Evolutionary conservation across 2,797 vertebrate species (phyloP), one percentile per base, ranked within the genome.

Genomic region (Bradypodion pumilum): DNA sequence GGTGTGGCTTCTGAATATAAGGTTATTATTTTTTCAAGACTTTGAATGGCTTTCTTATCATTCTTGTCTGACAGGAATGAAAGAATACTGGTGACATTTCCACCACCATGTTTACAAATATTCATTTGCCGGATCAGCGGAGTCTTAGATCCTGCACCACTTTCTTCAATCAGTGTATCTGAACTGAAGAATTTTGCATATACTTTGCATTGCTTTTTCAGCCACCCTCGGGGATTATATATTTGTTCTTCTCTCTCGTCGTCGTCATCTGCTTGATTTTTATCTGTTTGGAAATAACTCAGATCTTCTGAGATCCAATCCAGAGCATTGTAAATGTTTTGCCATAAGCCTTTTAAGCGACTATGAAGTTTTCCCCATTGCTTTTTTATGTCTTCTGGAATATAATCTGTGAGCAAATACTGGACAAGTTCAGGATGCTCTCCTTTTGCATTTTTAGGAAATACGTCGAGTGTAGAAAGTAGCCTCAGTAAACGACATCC

Each of bases 221-320:
- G 74, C 97, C 97, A 98, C 62, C 3, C 93, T 70, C 96, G 92
- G 12, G 97, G 95, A 25, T 96, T 93, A 16, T 90, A 70, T 62
- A 95, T 90, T 37, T 95, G 95, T 82, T 95, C 95, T 42, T 96
- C 96, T 1, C 52, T 86, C 1, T 90, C 93, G 76, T 96, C 94
- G 52, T 96, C 95, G 62, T 25, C 85, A 35, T 93, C 90, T 27
- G 13, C n/a, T 0, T 86, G 86, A 63, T 63, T 91, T 75, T 95
- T 94, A n/a, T 97, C 96, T 79, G 96, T 97, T 91, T 98, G 97
- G 88, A 97, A 98, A 56, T 97, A 97, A 89, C 96, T 96, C 29
- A 97, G 88, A 74, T 98, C 97, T 77, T 97, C 97, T 15, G 97
- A 97, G 83, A 98, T 96, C 95, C 96, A 97, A 84, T 97, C 96